Percentiles rank a stretch among this genome's conserved stretches.
Conservation (phyloP, 2,888 invertebrate species). For the Meteorus cinctellus region DNA sequence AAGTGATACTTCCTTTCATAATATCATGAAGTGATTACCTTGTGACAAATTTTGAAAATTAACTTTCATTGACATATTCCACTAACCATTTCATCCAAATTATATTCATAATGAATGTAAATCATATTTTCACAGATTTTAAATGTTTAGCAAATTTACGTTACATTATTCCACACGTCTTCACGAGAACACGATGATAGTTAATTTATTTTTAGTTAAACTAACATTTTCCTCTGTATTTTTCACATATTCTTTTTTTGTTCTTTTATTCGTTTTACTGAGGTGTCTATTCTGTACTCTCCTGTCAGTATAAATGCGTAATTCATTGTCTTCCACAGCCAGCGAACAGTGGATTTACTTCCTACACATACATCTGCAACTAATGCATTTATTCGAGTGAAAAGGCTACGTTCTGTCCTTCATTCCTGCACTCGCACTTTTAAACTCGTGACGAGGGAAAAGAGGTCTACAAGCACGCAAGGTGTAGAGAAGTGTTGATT, state of each 20-base stretch:
- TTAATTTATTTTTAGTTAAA: background rate
- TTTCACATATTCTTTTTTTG: slow-evolving; percentile 5
- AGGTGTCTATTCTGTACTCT: background rate
- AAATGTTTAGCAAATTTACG: too few relatives aligned
- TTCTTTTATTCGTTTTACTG: background rate
- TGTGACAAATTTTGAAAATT: too few relatives aligned
- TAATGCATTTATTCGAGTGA: slow-evolving; percentile 32
- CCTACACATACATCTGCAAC: background rate
- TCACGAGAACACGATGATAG: background rate
- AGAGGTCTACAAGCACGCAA: background rate
- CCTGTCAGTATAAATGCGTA: slow-evolving; percentile 19
- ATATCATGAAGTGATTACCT: too few relatives aligned
- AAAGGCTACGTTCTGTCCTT: background rate
- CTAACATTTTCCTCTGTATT: background rate
- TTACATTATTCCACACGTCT: background rate
- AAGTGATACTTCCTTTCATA: too few relatives aligned
- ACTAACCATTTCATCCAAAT: too few relatives aligned
- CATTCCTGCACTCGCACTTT: slow-evolving; percentile 5
- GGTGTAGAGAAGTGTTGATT: slow-evolving; percentile 12
- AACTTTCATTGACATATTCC: too few relatives aligned
- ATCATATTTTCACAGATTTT: too few relatives aligned
- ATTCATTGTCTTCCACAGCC: slow-evolving; percentile 33
- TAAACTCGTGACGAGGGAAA: slow-evolving; percentile 10
- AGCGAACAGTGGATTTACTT: slow-evolving; percentile 23
- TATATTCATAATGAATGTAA: too few relatives aligned